Evolutionary conservation across 2,888 invertebrate species (phyloP).

Genomic region (Caenorhabditis virilis): DNA sequence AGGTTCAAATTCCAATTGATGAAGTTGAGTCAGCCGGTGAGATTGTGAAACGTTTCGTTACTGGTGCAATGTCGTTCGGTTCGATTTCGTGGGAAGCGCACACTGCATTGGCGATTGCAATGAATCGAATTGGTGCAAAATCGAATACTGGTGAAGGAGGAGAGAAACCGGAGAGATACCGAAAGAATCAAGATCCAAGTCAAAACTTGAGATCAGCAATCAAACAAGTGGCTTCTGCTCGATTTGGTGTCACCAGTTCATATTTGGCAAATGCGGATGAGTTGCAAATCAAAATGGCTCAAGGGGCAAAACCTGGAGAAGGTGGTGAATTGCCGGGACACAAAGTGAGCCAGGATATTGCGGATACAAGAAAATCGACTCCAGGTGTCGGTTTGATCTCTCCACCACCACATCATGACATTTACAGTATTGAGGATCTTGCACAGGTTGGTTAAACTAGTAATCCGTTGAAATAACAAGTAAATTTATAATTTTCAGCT

Average conservation of each 20-base stretch:
- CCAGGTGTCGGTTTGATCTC: conserved; percentile 96
- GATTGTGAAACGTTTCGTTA: conserved; percentile 92
- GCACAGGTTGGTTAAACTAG: conserved; percentile 76
- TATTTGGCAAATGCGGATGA: conserved; percentile 97
- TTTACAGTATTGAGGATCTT: conserved; percentile 98
- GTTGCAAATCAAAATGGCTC: conserved; percentile 99
- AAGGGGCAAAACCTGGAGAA: conserved; percentile 93
- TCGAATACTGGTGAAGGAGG: conserved; percentile 99
- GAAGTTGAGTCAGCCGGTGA: conserved; percentile 91
- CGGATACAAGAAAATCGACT: conserved; percentile 90
- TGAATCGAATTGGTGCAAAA: conserved; percentile 95
- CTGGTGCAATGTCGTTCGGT: conserved; percentile 94
- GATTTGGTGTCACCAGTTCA: conserved; percentile 96
- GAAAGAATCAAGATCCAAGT: conserved; percentile 77
- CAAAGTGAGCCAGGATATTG: conserved; percentile 89
- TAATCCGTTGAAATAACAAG: background rate
- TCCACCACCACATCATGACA: conserved; percentile 98
- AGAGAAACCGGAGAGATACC: conserved; percentile 76
- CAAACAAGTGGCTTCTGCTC: conserved; percentile 92
- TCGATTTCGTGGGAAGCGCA: conserved; percentile 96
- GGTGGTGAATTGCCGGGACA: conserved; percentile 93
- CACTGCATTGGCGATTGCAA: conserved; percentile 89
- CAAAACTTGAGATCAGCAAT: conserved; percentile 89
- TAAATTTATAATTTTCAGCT: conserved; percentile 71
- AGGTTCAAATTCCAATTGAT: conserved; percentile 80